Conservation (phyloP, 2,888 invertebrate genomes). For the Smittia aterrima region DNA sequence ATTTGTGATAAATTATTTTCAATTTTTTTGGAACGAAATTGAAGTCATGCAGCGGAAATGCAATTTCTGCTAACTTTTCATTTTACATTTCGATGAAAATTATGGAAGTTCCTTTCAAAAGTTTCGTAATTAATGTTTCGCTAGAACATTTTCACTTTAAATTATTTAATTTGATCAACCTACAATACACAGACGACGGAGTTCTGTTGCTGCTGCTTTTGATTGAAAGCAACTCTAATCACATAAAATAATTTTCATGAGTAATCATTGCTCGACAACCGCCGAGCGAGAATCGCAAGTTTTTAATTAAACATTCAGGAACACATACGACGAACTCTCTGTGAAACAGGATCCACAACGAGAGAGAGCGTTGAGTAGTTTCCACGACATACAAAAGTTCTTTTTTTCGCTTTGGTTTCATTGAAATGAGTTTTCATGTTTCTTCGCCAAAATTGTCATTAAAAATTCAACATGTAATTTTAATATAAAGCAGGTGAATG, state of each 20-base stretch:
- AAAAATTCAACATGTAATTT: conserved; percentile 35
- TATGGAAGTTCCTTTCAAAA: too few relatives aligned
- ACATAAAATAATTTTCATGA: conserved; percentile 1
- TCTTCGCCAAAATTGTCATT: conserved; percentile 22
- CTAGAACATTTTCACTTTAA: too few relatives aligned
- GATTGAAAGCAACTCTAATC: not conserved
- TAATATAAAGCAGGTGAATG: conserved; percentile 24
- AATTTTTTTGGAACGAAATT: too few relatives aligned
- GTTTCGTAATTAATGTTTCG: too few relatives aligned
- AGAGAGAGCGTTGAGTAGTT: not conserved
- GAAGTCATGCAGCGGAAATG: too few relatives aligned
- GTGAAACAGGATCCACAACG: not conserved
- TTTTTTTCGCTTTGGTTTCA: not conserved
- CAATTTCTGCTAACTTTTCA: too few relatives aligned
- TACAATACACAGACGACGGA: too few relatives aligned
- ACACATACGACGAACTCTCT: not conserved
- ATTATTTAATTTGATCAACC: too few relatives aligned
- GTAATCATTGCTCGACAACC: not conserved
- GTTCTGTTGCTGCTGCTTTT: too few relatives aligned
- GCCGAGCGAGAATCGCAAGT: not conserved
- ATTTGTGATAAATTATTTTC: too few relatives aligned
- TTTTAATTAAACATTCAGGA: conserved; percentile 13
- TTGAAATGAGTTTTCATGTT: not conserved
- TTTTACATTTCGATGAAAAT: too few relatives aligned
- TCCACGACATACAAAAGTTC: not conserved